Conservation (phyloP, 2,113 vertebrate species). For the Perognathus longimembris region DNA sequence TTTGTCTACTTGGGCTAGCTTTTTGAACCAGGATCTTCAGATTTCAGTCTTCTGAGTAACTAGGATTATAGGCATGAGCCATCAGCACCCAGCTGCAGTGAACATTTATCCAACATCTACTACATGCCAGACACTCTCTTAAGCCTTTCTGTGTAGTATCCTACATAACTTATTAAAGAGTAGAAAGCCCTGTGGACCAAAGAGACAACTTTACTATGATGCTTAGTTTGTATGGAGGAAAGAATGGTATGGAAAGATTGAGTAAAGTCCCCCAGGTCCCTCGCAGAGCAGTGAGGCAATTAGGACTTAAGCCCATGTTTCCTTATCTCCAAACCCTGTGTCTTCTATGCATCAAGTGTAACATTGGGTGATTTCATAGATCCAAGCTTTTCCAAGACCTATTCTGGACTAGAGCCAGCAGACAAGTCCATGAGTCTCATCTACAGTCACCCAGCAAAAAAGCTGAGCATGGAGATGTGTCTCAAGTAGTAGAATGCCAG, state of each 20-base stretch:
- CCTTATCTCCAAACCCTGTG: not conserved
- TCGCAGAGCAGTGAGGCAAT: not conserved
- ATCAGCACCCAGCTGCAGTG: not conserved
- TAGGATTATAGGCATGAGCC: too few relatives aligned
- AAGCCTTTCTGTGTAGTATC: not conserved
- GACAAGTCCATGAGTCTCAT: too few relatives aligned
- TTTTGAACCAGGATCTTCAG: too few relatives aligned
- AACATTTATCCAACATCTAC: constrained; percentile 28
- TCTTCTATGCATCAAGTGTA: not conserved
- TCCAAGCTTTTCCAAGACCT: not conserved
- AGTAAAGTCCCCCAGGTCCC: constrained; percentile 28
- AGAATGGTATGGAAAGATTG: not conserved
- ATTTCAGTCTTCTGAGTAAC: too few relatives aligned
- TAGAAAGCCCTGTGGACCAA: not conserved
- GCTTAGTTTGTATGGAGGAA: not conserved
- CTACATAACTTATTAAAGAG: not conserved
- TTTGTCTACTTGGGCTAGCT: too few relatives aligned
- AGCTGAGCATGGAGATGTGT: too few relatives aligned
- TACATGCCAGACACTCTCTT: not conserved
- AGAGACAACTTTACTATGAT: not conserved
- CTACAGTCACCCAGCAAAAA: too few relatives aligned
- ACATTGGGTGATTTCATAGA: not conserved
- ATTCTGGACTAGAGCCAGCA: not conserved
- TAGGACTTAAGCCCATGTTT: not conserved
- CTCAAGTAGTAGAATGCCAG: too few relatives aligned